phyloP scores from a whole-genome alignment of 2,888 invertebrate species.

The Sinopyrophorus schimmeli region DNA sequence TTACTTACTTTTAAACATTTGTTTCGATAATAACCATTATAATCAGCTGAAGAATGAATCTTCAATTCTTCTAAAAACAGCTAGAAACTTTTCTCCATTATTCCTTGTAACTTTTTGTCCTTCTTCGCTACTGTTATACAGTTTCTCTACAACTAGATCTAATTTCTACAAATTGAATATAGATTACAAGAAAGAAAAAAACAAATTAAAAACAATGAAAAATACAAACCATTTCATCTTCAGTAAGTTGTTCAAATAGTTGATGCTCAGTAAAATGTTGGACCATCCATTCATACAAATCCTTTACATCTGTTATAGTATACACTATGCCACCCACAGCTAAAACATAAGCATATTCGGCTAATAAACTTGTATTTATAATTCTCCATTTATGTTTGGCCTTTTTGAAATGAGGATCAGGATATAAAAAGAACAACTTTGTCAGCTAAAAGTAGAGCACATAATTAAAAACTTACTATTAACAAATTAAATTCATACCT shows the following conservation, averaged over 20 bases:
- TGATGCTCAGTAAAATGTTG: slow-evolving; percentile 89
- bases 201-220: not conserved
- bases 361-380: slow-evolving; percentile 87
- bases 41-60: slow-evolving; percentile 52
- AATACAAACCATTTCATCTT: slow-evolving; percentile 73
- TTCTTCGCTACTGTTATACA: slow-evolving; percentile 94
- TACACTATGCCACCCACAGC: slow-evolving; percentile 85
- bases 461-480: slow-evolving; percentile 3
- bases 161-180: slow-evolving; percentile 58
- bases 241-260: slow-evolving; percentile 75
- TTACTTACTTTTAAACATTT: no score
- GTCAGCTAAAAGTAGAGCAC: slow-evolving; percentile 65
- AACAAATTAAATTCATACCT: slow-evolving; percentile 63
- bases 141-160: slow-evolving; percentile 86
- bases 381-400: slow-evolving; percentile 99
- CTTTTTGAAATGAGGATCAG: slow-evolving; percentile 99
- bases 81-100: slow-evolving; percentile 90
- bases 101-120: slow-evolving; percentile 97
- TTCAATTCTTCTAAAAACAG: slow-evolving; percentile 77
- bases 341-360: slow-evolving; percentile 96
- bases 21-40: not conserved
- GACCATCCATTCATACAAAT: slow-evolving; percentile 97
- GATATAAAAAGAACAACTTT: slow-evolving; percentile 98
- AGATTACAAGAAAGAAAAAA: no score
- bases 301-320: slow-evolving; percentile 97